Percentiles rank a stretch among this genome's conserved stretches.
Conservation (phyloP, 2,113 vertebrate genomes). For the Bombycilla garrulus region DNA sequence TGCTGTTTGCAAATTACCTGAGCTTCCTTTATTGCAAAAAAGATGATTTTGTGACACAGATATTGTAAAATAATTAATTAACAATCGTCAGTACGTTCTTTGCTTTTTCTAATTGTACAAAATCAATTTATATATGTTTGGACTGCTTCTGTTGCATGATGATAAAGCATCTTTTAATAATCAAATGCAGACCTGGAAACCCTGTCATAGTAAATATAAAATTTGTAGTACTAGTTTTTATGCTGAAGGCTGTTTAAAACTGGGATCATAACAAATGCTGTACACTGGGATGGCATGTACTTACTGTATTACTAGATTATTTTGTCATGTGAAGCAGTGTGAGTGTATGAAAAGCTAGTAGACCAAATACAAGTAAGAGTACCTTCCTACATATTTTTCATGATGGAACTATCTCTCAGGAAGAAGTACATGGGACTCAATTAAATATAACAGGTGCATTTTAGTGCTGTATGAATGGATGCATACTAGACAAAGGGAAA, state of each 20-base stretch:
- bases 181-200: neutral
- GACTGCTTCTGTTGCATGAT: neutral
- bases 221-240: neutral
- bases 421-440: neutral
- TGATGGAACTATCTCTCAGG: neutral
- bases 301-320: neutral
- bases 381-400: neutral
- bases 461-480: neutral
- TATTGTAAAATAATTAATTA: slow-evolving; percentile 11
- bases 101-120: neutral
- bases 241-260: neutral
- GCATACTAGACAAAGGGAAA: fast-evolving
- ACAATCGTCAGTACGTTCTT: neutral
- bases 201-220: neutral
- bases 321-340: neutral
- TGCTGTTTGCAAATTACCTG: neutral
- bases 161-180: neutral
- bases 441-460: neutral
- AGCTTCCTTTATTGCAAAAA: neutral
- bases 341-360: neutral
- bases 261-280: neutral
- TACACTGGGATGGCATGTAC: fast-evolving
- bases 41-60: neutral
- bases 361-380: neutral
- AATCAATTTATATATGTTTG: neutral